These are phyloP conservation scores for Hippocampus barbouri DNA, from an alignment of 2,113 vertebrate genomes.

Conservation along the genomic window DNA sequence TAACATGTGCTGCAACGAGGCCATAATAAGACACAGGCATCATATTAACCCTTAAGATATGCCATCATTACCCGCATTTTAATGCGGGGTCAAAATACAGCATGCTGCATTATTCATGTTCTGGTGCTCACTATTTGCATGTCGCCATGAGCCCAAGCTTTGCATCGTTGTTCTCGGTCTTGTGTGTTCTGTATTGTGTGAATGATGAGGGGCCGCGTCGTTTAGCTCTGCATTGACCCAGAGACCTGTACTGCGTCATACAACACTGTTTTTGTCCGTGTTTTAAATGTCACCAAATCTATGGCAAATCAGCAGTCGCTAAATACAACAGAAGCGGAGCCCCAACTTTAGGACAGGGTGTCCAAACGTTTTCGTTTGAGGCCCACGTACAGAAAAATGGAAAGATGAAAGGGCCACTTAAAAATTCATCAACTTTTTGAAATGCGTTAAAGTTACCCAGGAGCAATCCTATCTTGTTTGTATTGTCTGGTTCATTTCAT, in stretches of 20 bases:
- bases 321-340: conserved; percentile 15
- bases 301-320: conserved; percentile 37
- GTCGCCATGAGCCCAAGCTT: conserved; percentile 8
- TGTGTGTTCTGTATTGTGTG: conserved; percentile 22
- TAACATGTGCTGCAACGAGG: neutral
- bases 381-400: too few species aligned
- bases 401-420: too few species aligned
- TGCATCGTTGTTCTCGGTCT: conserved; percentile 6
- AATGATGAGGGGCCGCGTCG: conserved; percentile 17
- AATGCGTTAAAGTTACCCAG: too few species aligned
- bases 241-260: conserved; percentile 36
- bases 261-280: conserved; percentile 20
- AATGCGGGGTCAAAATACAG: conserved; percentile 2
- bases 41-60: conserved; percentile 8
- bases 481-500: too few species aligned
- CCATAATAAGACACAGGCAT: conserved; percentile 12
- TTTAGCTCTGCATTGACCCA: conserved; percentile 49
- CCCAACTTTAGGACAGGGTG: neutral
- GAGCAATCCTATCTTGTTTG: too few species aligned
- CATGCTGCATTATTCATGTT: conserved; percentile 6
- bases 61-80: conserved; percentile 22
- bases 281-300: conserved; percentile 60
- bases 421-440: too few species aligned
- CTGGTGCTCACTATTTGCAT: neutral
- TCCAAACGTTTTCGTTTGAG: too few species aligned